A percentile compares a stretch with the other conserved stretches of the same genome.
Conservation (phyloP, 92 coral and sea anemone species). For the Pocillopora meandrina region DNA sequence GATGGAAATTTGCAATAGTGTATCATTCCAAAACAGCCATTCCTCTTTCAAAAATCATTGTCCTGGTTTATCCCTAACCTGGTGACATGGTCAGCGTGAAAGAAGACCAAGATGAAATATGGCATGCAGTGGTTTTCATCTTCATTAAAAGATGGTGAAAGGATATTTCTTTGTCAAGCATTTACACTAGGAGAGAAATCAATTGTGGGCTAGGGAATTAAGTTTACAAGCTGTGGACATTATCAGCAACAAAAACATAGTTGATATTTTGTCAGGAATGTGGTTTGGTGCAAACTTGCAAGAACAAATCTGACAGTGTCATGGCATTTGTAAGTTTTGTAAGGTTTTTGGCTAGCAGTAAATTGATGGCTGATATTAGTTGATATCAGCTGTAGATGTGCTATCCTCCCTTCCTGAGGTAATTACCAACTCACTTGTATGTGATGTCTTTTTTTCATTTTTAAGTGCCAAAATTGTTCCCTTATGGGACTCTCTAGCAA, state of each 20-base stretch:
- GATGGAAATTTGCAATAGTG: constrained; percentile 37
- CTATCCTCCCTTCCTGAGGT: not conserved
- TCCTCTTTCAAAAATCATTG: constrained; percentile 30
- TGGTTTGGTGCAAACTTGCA: constrained; percentile 40
- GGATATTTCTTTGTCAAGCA: constrained; percentile 44
- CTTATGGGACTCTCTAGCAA: not conserved
- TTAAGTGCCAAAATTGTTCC: too few species aligned
- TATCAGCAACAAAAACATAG: constrained; percentile 15
- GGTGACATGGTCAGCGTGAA: constrained; percentile 41
- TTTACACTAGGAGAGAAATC: constrained; percentile 29
- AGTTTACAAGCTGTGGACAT: constrained; percentile 33
- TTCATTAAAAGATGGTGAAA: constrained; percentile 21
- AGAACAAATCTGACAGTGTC: constrained; percentile 28
- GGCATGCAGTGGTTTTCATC: constrained; percentile 36
- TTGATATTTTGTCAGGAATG: constrained; percentile 26
- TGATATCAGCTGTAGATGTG: constrained; percentile 7
- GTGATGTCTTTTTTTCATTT: too few species aligned
- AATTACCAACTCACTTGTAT: not conserved
- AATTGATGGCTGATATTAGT: not conserved
- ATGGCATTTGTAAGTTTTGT: not conserved
- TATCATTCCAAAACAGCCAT: constrained; percentile 28
- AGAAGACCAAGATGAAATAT: constrained; percentile 35
- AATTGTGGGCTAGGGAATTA: constrained; percentile 40
- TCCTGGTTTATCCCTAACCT: constrained; percentile 16
- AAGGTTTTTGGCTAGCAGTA: not conserved